phyloP scores from a whole-genome alignment of 2,797 vertebrate genomes.

The Gobio occitaniae region DNA sequence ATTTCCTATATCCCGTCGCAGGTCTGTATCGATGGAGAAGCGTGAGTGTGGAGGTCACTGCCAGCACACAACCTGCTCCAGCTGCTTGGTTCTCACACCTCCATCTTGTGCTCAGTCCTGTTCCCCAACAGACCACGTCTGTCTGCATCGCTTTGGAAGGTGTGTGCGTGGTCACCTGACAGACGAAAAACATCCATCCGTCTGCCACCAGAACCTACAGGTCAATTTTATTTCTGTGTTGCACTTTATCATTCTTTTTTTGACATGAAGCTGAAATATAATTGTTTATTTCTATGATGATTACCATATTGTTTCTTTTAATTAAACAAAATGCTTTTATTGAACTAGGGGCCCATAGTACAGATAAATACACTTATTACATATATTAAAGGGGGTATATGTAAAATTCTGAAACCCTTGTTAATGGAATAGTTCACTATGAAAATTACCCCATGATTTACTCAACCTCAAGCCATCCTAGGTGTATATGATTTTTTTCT shows the following conservation, averaged over 20 bases:
- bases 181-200: constrained; percentile 33
- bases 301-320: neutral
- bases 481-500: too few relatives aligned
- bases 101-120: constrained; percentile 73
- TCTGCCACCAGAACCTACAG: constrained; percentile 72
- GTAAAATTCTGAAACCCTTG: neutral
- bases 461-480: too few relatives aligned
- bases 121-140: constrained; percentile 65
- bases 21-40: constrained; percentile 69
- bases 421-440: neutral
- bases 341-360: neutral
- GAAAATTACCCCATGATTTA: too few relatives aligned
- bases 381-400: neutral
- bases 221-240: constrained; percentile 56
- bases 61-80: constrained; percentile 78
- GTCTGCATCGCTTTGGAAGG: constrained; percentile 72
- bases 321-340: neutral
- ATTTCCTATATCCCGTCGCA: constrained; percentile 37
- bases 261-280: neutral
- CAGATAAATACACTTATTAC: neutral
- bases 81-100: constrained; percentile 72
- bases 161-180: constrained; percentile 73
- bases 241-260: neutral
- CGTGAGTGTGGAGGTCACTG: constrained; percentile 72
- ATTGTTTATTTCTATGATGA: neutral